Conservation (phyloP, 1,140 invertebrate genomes). For the Steinernema feltiae region DNA sequence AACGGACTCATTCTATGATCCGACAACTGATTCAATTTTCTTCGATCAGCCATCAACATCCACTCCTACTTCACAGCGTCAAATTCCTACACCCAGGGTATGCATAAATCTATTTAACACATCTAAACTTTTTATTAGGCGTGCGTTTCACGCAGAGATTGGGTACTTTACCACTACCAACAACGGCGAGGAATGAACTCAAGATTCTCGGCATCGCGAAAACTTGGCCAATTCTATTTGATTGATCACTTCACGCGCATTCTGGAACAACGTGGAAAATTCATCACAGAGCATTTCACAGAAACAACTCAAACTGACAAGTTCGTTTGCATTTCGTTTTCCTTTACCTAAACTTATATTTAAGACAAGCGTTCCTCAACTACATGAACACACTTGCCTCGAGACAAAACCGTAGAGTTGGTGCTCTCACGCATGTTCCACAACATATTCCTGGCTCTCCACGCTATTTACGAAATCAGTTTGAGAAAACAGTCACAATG, state of each 20-base stretch:
- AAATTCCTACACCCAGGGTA: too few relatives aligned
- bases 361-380: background rate
- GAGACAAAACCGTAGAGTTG: background rate
- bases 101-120: too few relatives aligned
- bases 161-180: conserved; percentile 20
- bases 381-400: background rate
- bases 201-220: background rate
- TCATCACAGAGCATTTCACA: background rate
- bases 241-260: background rate
- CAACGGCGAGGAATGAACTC: background rate
- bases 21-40: too few relatives aligned
- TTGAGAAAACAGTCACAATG: background rate
- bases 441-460: background rate
- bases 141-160: too few relatives aligned
- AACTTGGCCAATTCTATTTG: background rate
- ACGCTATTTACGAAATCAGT: background rate
- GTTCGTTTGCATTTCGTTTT: too few relatives aligned
- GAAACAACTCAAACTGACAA: background rate
- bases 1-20: too few relatives aligned
- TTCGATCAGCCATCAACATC: too few relatives aligned
- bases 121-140: too few relatives aligned
- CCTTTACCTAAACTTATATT: too few relatives aligned
- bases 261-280: background rate
- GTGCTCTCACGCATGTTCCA: background rate
- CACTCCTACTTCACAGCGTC: too few relatives aligned